Conservation (phyloP, 2,113 vertebrate genomes). For the Pelecanus crispus region DNA sequence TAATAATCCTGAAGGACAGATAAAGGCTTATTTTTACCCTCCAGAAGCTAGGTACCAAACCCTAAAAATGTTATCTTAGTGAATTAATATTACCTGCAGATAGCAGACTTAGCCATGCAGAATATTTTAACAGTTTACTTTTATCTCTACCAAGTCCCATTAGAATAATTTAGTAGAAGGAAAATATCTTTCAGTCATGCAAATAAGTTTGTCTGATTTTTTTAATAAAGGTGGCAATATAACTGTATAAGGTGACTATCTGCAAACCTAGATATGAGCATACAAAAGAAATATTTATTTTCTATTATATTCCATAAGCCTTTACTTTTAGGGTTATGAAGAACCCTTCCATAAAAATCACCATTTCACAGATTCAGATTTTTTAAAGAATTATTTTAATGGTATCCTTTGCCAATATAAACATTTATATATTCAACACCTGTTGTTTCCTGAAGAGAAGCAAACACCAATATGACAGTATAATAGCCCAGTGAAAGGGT, state of each 20-base stretch:
- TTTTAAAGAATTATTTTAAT: background rate
- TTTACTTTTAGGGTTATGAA: background rate
- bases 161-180: slow-evolving; percentile 32
- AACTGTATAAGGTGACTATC: background rate
- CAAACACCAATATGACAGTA: background rate
- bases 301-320: background rate
- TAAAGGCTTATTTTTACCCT: slow-evolving; percentile 54
- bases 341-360: background rate
- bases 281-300: slow-evolving; percentile 8
- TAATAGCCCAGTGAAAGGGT: background rate
- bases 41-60: slow-evolving; percentile 33
- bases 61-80: slow-evolving; percentile 55
- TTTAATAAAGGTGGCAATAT: background rate
- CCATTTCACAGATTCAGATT: background rate
- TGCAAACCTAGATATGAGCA: background rate
- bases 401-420: background rate
- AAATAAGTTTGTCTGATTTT: background rate
- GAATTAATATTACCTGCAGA: slow-evolving; percentile 45
- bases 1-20: slow-evolving; percentile 59
- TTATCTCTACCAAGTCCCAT: slow-evolving; percentile 19
- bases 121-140: slow-evolving; percentile 50
- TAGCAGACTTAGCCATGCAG: slow-evolving; percentile 20
- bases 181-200: slow-evolving; percentile 35
- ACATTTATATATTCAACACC: background rate
- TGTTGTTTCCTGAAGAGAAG: background rate